Evolutionary conservation across 2,888 invertebrate genomes (phyloP), one percentile per base, ranked within the genome.

Genomic region (Volucella zonaria): DNA sequence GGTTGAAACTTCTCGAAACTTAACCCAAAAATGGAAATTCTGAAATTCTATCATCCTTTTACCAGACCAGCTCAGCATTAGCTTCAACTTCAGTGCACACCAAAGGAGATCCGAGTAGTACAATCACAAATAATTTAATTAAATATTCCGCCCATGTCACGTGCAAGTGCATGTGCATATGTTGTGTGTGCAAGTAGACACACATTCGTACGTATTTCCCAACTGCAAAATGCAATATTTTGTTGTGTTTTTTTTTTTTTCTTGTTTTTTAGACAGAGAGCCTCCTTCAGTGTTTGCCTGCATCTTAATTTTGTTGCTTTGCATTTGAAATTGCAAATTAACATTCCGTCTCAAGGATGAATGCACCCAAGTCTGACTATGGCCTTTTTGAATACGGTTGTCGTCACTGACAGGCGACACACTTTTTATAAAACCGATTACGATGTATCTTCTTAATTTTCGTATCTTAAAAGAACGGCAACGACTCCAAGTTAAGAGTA

Each of bases 351-450:
- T 73, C 56, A 31, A 45, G 52, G 42, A 18, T 56, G 18, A 58
- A 45, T 45, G 64, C 51, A 58, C 40, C 14, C 52, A 70, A 76
- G 58, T 12, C 43, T 59, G 75, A 75, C 52, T 70, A 70, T 80
- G 80, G 75, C 83, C 75, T 85, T 85, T 80, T 31, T 31, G 31
- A 6, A 31, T 31, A 31, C 31, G 31, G 80, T 76, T 80, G 75
- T 85, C 71, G 61, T 71, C 80, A 66, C 80, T 85, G 80, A 85
- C 83, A 76, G 83, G 47, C 71, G 83, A 85, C 83, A 85, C 83
- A 81, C 83, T 82, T 82, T 71, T 85, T 83, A 31, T 31, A 31
- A 31, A 31, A 31, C 31, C 31, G 31, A 31, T 31, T 31, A 6
- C 1, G 6, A 31, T 6, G 6, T 31, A 31, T 31, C 31, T 31